Conservation (phyloP, 2,113 vertebrate species). For the Rhinogobius similis region DNA sequence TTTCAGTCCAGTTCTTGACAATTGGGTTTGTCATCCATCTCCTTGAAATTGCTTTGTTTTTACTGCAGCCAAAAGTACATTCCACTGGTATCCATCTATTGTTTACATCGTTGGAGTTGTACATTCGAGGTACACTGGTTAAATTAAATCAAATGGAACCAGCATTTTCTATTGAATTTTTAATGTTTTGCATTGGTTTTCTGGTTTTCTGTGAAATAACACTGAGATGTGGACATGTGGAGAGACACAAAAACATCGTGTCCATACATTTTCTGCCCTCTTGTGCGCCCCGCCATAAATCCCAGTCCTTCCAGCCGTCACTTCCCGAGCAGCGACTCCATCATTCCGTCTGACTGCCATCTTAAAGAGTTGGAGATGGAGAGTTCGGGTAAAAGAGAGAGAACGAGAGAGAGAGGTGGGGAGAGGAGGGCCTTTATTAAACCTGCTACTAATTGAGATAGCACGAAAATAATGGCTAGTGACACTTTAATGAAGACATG, state of each 20-base stretch:
- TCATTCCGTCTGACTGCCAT: constrained; percentile 58
- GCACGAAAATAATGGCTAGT: constrained; percentile 82
- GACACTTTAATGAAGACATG: constrained; percentile 86
- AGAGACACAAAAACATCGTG: constrained; percentile 33
- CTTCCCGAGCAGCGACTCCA: constrained; percentile 43
- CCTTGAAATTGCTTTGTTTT: no score
- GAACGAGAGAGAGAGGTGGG: constrained; percentile 33
- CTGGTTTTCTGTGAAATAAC: not conserved
- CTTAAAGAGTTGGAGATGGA: constrained; percentile 55
- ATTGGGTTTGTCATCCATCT: no score
- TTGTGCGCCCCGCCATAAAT: constrained; percentile 23
- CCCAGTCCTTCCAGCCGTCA: constrained; percentile 43
- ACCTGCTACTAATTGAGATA: constrained; percentile 84
- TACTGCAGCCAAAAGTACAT: no score
- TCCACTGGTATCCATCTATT: no score
- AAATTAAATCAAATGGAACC: no score
- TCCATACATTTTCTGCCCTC: constrained; percentile 12
- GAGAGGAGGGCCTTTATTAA: constrained; percentile 79
- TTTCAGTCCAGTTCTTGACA: no score
- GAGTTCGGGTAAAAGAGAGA: constrained; percentile 38
- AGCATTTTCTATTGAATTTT: no score
- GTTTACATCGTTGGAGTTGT: no score
- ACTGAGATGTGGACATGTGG: no score
- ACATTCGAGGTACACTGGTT: no score
- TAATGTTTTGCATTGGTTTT: no score